Evolutionary conservation across 2,113 vertebrate genomes (phyloP).

Genomic region (Oriolus oriolus): DNA sequence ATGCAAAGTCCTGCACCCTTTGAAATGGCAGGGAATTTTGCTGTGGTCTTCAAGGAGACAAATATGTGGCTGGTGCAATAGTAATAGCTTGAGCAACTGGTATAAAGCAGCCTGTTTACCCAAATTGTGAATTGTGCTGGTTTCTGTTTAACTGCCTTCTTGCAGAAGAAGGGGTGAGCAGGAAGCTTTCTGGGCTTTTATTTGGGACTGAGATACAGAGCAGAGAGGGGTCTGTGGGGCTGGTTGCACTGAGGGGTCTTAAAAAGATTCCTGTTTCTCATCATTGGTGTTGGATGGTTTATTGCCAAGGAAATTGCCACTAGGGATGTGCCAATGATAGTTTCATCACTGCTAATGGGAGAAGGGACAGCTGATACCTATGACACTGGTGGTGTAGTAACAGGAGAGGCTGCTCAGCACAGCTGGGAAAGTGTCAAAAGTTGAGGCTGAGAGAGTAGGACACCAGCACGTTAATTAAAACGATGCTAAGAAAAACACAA

Average conservation of each 20-base stretch:
- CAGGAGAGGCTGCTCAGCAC: neutral
- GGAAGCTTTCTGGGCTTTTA: neutral
- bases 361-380: neutral
- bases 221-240: neutral
- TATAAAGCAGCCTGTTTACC: neutral
- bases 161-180: neutral
- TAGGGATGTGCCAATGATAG: neutral
- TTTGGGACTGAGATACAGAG: neutral
- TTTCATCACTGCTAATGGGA: neutral
- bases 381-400: neutral
- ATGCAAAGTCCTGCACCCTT: neutral
- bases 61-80: neutral
- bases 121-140: neutral
- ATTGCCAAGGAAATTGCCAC: neutral
- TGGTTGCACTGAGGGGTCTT: neutral
- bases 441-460: neutral
- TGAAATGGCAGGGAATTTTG: neutral
- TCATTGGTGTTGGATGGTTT: neutral
- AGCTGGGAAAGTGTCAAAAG: neutral
- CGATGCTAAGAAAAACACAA: neutral
- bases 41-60: neutral
- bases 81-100: neutral
- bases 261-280: neutral
- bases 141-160: neutral
- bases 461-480: neutral